These are phyloP conservation scores for Hydrozoanthus gracilis DNA, from an alignment of 92 coral and sea anemone genomes.

Conservation along the genomic window DNA sequence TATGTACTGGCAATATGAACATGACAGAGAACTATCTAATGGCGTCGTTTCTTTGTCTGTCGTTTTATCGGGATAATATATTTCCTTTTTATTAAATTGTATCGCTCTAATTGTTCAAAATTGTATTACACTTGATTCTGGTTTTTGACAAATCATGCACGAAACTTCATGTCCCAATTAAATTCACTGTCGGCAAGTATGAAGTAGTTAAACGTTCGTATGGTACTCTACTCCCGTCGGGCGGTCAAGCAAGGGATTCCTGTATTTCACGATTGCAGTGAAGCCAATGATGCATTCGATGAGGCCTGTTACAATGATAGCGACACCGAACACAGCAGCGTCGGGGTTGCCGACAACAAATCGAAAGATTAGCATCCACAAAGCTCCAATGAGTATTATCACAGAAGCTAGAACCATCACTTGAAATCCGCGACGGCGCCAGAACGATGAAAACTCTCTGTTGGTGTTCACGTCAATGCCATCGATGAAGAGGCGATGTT, in stretches of 20 bases:
- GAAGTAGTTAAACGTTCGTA: constrained; percentile 4
- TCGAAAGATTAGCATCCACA: constrained; percentile 47
- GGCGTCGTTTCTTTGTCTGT: no score
- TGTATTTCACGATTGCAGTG: constrained; percentile 30
- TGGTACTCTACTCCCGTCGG: constrained; percentile 16
- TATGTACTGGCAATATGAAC: no score
- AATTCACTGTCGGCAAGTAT: neutral
- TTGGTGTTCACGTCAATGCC: constrained; percentile 69
- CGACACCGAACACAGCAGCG: constrained; percentile 31
- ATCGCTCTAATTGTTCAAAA: neutral
- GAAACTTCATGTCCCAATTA: neutral
- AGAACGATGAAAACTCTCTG: constrained; percentile 61
- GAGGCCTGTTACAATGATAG: constrained; percentile 40
- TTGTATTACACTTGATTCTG: neutral
- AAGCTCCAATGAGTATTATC: constrained; percentile 41
- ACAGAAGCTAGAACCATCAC: constrained; percentile 48
- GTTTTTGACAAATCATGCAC: neutral
- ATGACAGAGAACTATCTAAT: no score
- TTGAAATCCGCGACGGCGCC: constrained; percentile 64
- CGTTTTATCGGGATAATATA: neutral
- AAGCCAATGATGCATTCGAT: constrained; percentile 35
- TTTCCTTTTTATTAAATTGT: neutral
- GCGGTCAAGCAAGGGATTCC: constrained; percentile 39
- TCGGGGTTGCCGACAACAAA: constrained; percentile 31
- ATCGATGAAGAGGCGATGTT: constrained; percentile 67